Percentiles rank a stretch among this genome's conserved stretches.
phyloP scores from a whole-genome alignment of 2,888 invertebrate species.

The Cistogaster globosa region DNA sequence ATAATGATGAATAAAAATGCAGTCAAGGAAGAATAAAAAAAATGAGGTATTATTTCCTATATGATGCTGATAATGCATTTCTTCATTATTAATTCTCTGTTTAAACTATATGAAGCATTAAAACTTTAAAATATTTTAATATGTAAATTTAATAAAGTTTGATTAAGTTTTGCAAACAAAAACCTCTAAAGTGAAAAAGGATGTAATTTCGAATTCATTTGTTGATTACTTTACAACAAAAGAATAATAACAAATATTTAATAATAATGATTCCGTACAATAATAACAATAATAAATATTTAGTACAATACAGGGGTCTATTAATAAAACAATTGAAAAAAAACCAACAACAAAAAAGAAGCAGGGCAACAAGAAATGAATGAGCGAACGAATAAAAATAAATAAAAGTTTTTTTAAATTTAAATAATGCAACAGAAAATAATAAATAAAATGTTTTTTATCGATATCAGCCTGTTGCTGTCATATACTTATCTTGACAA shows the following conservation, averaged over 20 bases:
- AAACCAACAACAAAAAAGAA: neutral
- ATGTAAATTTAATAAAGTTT: slow-evolving; percentile 50
- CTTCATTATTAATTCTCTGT: neutral
- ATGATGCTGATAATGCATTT: neutral
- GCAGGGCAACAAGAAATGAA: neutral
- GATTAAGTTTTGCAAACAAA: slow-evolving; percentile 16
- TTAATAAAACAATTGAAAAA: slow-evolving; percentile 13
- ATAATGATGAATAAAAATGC: slow-evolving; percentile 14
- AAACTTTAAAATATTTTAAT: slow-evolving; percentile 6
- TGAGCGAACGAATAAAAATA: neutral
- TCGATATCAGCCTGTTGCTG: slow-evolving; percentile 10
- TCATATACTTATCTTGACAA: neutral
- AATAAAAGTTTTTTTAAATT: slow-evolving; percentile 29
- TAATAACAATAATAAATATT: slow-evolving; percentile 36
- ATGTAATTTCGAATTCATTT: slow-evolving; percentile 49
- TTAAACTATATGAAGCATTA: slow-evolving; percentile 18
- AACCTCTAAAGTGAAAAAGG: slow-evolving; percentile 35
- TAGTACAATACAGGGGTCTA: slow-evolving; percentile 16
- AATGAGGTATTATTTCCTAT: neutral
- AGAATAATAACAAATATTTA: slow-evolving; percentile 57
- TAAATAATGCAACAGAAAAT: slow-evolving; percentile 43
- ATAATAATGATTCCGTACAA: slow-evolving; percentile 38
- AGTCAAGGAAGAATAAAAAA: neutral
- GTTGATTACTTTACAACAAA: slow-evolving; percentile 52
- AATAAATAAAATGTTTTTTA: slow-evolving; percentile 48